Evolutionary conservation across 2,888 invertebrate genomes (phyloP).

Genomic region (Athetis lepigone): DNA sequence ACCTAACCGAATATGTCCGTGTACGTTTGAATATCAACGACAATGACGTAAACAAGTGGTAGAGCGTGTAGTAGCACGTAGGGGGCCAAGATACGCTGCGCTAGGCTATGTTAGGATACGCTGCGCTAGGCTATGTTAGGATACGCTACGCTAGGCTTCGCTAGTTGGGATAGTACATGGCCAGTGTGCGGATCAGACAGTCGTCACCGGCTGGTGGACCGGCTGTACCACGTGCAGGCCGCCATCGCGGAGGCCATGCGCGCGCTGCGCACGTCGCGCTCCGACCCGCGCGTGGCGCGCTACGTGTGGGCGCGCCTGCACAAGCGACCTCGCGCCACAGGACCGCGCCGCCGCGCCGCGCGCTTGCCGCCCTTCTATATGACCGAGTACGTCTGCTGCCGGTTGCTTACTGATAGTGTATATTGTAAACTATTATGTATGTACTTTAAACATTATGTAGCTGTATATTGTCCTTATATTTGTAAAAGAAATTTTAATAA

Average conservation of each 20-base stretch:
- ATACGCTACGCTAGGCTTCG: no score
- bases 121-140: no score
- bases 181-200: slow-evolving; percentile 81
- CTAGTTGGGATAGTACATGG: slow-evolving; percentile 66
- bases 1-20: no score
- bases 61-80: slow-evolving; percentile 13
- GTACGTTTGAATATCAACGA: background rate
- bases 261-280: slow-evolving; percentile 70
- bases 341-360: background rate
- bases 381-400: no score
- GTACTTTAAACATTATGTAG: no score
- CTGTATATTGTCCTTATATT: no score
- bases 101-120: no score
- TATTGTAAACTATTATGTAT: no score
- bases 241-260: slow-evolving; percentile 69
- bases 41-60: background rate
- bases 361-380: background rate
- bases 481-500: no score
- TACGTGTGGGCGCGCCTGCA: slow-evolving; percentile 65
- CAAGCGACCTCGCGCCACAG: slow-evolving; percentile 34
- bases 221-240: slow-evolving; percentile 77
- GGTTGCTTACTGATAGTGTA: no score
- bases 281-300: slow-evolving; percentile 74
- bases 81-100: no score
- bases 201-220: slow-evolving; percentile 81